Conservation (phyloP, 2,888 invertebrate species). For the Dendrolimus houi region DNA sequence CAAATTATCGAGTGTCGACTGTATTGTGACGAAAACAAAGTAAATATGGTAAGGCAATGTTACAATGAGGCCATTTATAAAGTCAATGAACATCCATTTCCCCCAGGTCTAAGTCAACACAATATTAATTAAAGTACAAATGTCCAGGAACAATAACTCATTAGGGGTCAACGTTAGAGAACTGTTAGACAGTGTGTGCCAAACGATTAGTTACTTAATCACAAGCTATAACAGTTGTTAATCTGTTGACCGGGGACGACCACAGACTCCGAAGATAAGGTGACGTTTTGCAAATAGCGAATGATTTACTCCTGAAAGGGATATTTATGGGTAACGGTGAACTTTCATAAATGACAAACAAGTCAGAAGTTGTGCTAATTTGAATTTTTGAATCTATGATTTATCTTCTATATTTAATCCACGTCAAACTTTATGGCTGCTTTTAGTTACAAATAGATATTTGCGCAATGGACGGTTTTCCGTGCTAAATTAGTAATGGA, state of each 20-base stretch:
- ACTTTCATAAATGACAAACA: background rate
- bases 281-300: slow-evolving; percentile 3
- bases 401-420: too few relatives aligned
- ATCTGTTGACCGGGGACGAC: slow-evolving; percentile 15
- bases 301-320: slow-evolving; percentile 10
- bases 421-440: too few relatives aligned
- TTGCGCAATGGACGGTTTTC: too few relatives aligned
- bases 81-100: slow-evolving; percentile 5
- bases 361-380: too few relatives aligned
- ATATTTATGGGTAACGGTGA: background rate
- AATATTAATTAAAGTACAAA: slow-evolving; percentile 25
- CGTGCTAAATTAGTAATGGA: too few relatives aligned
- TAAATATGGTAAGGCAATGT: too few relatives aligned
- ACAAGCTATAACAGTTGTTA: slow-evolving; percentile 21
- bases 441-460: too few relatives aligned
- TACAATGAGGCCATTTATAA: too few relatives aligned
- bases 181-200: slow-evolving; percentile 12
- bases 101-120: slow-evolving; percentile 11
- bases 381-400: too few relatives aligned
- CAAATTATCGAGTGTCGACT: too few relatives aligned
- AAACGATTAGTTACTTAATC: slow-evolving; percentile 29
- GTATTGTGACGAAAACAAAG: too few relatives aligned
- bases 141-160: slow-evolving; percentile 31
- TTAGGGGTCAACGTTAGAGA: slow-evolving; percentile 20
- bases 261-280: slow-evolving; percentile 4